Evolutionary conservation across 2,888 invertebrate genomes (phyloP).

Genomic region (Lordiphosa andalusiaca): DNA sequence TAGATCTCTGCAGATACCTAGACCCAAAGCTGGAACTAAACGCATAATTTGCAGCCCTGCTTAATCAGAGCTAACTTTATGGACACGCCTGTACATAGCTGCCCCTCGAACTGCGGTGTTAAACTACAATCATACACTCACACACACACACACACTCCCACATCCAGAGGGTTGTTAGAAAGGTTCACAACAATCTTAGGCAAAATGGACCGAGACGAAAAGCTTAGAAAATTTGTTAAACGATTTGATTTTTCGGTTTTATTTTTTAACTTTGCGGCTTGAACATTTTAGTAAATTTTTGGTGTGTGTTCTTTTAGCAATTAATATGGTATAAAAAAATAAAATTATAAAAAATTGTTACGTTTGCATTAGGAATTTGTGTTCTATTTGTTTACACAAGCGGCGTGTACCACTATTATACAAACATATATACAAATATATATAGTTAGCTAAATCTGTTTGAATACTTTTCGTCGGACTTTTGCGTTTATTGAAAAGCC

Average conservation of each 20-base stretch:
- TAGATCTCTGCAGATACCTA: no score
- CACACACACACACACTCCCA: slow-evolving; percentile 14
- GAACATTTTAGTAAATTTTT: slow-evolving; percentile 36
- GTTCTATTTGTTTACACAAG: slow-evolving; percentile 4
- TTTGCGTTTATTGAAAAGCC: slow-evolving; percentile 17
- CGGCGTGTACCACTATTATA: slow-evolving; percentile 30
- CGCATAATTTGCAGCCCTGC: no score
- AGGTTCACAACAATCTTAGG: background rate
- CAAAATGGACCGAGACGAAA: slow-evolving; percentile 8
- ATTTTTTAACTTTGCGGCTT: no score
- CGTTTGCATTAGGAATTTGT: slow-evolving; percentile 37
- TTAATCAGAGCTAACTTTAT: slow-evolving; percentile 15
- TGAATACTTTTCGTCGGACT: slow-evolving; percentile 25
- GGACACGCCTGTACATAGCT: background rate
- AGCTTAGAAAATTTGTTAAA: slow-evolving; percentile 26
- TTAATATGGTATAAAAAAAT: no score
- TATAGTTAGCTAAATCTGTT: slow-evolving; percentile 67
- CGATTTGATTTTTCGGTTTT: background rate
- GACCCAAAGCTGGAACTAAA: no score
- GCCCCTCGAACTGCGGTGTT: no score
- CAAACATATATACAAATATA: slow-evolving; percentile 34
- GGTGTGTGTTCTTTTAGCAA: no score
- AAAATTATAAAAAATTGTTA: no score
- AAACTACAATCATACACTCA: background rate
- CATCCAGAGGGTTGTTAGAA: slow-evolving; percentile 14